Base-by-base conservation (phyloP, 2,113 vertebrate genomes). In the Megaleporinus macrocephalus region DNA sequence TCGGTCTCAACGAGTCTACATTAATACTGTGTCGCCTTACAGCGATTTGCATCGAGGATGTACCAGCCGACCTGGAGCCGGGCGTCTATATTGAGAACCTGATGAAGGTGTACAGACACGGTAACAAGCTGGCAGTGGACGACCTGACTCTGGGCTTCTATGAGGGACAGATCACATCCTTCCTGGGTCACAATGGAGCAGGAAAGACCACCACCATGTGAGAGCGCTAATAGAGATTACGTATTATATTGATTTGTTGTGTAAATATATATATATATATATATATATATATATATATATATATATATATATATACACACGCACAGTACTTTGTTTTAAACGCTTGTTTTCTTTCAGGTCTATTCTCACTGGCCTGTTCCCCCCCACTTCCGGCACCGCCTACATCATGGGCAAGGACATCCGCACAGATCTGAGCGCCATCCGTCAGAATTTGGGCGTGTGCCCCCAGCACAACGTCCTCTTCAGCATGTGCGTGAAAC, bases 131-230 rank as follows among this genome's bases (percentile, higher is more conserved):
- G 89, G 98, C 98, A 1, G 95, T 99, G 0, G 98, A 99, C 76
- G 98, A 95, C 59, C 93, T 99, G 72, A 95, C 95, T 0, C 90
- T 99, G 73, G 97, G 96, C 84, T 99, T 99, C 91, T 99, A 98
- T 0, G 96, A 98, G 86, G 97, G 96, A 36, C 98, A 99, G 86
- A 99, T 99, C 86, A 98, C 98, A 2, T 99, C 98, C 20, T 99
- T 99, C 88, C 90, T 99, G 33, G 98, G 98, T 24, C 98, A 99
- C 91, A 99, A 99, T 0, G 98, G 98, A 91, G 98, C 98, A 4
- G 98, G 98, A 33, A 99, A 99, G 91, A 99, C 98, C 30, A 99
- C 98, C 57, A 99, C 97, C 16, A 99, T 99, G 98, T 99, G 96
- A 95, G 97, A 85, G 10, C 41, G 61, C 14, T 5, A 22, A 14